Base-by-base conservation (phyloP, 2,888 invertebrate genomes). In the Petrolisthes cinctipes region DNA sequence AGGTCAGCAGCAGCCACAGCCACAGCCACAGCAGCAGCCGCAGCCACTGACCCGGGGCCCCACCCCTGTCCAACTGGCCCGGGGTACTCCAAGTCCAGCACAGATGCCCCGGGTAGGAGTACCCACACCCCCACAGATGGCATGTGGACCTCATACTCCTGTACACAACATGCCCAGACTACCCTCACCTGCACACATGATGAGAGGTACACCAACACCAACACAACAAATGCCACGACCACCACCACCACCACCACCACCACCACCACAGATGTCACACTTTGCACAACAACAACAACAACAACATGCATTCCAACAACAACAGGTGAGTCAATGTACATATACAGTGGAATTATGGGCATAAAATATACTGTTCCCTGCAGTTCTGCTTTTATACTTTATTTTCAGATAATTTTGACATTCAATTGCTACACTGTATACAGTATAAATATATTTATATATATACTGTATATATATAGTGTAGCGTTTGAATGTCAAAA, bases 271-370 rank as follows among this genome's bases (percentile, higher is more conserved):
- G 86, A 86, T 91, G 83, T 71, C 92, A 23, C 91, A 92, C 83
- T 92, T 91, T 90, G 91, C 91, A 4, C 92, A 92, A 61, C 91
- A 92, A 61, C 92, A 92, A 81, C 93, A 92, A 82, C 91, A 92
- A 57, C 92, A 92, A 82, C 93, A 92, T 0, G 92, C 92, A 87
- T 92, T 92, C 71, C 91, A 86, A 71, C 91, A 92, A 54, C 90
- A 88, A 66, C 89, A 91, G 79, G 89, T 89, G 61, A 86, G 83
- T 20, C 57, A 5, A 76, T 76, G 5, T 14, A 76, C n/a, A 66
- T 37, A 37, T 37, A 37, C 37, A 37, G 37, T 37, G 37, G 2
- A 37, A 37, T 37, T 37, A 37, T 37, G 37, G 37, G 1, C 37
- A 37, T 37, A 37, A 37, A 37, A 37, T 1, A 37, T 37, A 37